Evolutionary conservation across 2,888 invertebrate genomes (phyloP).

Genomic region (Biston betularia): DNA sequence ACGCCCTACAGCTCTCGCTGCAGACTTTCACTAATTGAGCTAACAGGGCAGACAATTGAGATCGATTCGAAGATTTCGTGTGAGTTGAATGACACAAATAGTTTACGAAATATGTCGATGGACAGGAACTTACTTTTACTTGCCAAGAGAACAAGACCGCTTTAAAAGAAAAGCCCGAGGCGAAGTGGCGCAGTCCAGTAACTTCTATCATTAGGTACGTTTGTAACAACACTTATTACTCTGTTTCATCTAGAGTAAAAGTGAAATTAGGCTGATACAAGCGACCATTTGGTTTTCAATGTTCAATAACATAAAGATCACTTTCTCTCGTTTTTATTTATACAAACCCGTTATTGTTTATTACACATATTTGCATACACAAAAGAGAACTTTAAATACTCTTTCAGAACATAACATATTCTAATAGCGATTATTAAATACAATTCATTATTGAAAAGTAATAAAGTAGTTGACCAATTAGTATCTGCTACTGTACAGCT

Average conservation of each 20-base stretch:
- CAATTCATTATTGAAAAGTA: constrained; percentile 5
- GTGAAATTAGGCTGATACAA: constrained; percentile 58
- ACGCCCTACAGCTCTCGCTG: too few species aligned
- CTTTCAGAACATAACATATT: not conserved
- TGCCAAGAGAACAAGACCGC: constrained; percentile 23
- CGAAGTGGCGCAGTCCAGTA: constrained; percentile 49
- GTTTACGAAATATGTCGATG: too few species aligned
- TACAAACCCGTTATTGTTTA: constrained; percentile 5
- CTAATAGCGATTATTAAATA: not conserved
- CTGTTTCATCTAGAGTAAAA: constrained; percentile 68
- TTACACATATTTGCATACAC: constrained; percentile 20
- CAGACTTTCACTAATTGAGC: too few species aligned
- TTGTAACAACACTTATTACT: constrained; percentile 63
- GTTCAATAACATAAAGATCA: constrained; percentile 44
- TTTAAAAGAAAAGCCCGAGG: constrained; percentile 51
- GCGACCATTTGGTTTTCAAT: constrained; percentile 50
- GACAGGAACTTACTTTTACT: constrained; percentile 15
- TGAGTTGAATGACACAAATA: too few species aligned
- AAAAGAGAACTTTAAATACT: constrained; percentile 5
- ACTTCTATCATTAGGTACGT: constrained; percentile 60
- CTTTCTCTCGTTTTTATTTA: constrained; percentile 35
- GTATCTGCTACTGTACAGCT: constrained; percentile 29
- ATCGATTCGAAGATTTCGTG: too few species aligned
- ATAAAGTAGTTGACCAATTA: constrained; percentile 33
- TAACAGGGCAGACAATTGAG: too few species aligned